Conservation (phyloP, 2,888 invertebrate species). For the Nemapogon koenigi region DNA sequence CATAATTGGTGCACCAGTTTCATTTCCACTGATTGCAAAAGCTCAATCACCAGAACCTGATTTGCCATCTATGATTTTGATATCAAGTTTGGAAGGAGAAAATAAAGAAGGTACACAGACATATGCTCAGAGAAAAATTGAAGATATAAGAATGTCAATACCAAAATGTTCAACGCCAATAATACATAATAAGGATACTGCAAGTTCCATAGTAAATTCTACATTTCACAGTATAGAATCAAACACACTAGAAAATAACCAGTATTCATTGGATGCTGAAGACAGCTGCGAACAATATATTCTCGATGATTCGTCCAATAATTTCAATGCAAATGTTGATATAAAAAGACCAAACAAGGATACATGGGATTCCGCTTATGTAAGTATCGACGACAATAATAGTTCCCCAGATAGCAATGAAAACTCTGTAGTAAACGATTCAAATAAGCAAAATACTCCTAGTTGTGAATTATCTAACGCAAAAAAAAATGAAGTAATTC, state of each 20-base stretch:
- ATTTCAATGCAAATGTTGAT: too few relatives aligned
- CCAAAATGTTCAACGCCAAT: too few relatives aligned
- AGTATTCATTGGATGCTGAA: too few relatives aligned
- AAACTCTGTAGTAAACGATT: slow-evolving; percentile 24
- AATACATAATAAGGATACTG: too few relatives aligned
- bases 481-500: slow-evolving; percentile 25
- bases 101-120: too few relatives aligned
- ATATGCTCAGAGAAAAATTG: too few relatives aligned
- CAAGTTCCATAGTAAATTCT: slow-evolving; percentile 19
- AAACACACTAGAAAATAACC: slow-evolving; percentile 26
- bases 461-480: slow-evolving; percentile 22
- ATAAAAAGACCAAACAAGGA: slow-evolving; percentile 43
- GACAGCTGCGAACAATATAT: too few relatives aligned
- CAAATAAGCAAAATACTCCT: slow-evolving; percentile 24
- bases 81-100: slow-evolving; percentile 21
- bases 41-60: slow-evolving; percentile 35
- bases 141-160: too few relatives aligned
- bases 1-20: slow-evolving; percentile 59
- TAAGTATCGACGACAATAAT: slow-evolving; percentile 58
- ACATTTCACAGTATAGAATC: slow-evolving; percentile 41
- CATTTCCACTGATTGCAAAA: slow-evolving; percentile 42
- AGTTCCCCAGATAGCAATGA: slow-evolving; percentile 48
- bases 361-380: slow-evolving; percentile 60
- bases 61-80: slow-evolving; percentile 32
- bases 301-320: slow-evolving; percentile 21